Evolutionary conservation across 2,888 invertebrate species (phyloP).

Genomic region (Tinea trinotella): DNA sequence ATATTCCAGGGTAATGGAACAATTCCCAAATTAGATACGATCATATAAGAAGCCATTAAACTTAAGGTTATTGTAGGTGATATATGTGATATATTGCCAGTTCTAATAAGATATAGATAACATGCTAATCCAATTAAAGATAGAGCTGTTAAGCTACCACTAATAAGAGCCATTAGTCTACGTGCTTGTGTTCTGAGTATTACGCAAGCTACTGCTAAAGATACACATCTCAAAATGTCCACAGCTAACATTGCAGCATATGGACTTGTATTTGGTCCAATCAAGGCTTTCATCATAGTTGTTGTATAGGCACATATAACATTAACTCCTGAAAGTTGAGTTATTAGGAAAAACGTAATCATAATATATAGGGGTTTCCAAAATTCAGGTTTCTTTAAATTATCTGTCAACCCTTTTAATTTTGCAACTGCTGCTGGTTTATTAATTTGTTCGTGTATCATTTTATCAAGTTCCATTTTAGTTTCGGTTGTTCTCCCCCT

Average conservation of each 20-base stretch:
- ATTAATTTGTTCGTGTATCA: constrained; percentile 52
- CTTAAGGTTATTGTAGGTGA: constrained; percentile 57
- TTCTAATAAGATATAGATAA: constrained; percentile 52
- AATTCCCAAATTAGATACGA: constrained; percentile 73
- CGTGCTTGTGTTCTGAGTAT: constrained; percentile 74
- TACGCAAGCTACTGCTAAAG: constrained; percentile 73
- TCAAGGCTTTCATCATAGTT: constrained; percentile 70
- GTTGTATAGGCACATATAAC: constrained; percentile 81
- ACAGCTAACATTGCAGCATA: constrained; percentile 77
- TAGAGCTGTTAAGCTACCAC: constrained; percentile 73
- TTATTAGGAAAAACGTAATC: constrained; percentile 75
- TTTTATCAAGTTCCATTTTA: constrained; percentile 61
- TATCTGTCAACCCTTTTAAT: constrained; percentile 41
- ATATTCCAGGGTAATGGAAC: constrained; percentile 81
- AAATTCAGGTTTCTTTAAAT: constrained; percentile 70
- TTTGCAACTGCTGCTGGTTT: constrained; percentile 43
- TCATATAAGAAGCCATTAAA: constrained; percentile 70
- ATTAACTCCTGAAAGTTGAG: constrained; percentile 80
- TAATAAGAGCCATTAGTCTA: constrained; percentile 75
- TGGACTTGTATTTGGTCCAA: constrained; percentile 63
- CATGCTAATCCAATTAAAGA: constrained; percentile 70
- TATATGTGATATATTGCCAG: constrained; percentile 33
- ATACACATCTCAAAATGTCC: constrained; percentile 74
- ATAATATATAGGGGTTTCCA: constrained; percentile 75
- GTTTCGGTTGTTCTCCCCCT: constrained; percentile 65